A percentile compares a stretch with the other conserved stretches of the same genome.
Evolutionary conservation across 2,888 invertebrate species (phyloP).

Genomic region (Masnerella sp.): DNA sequence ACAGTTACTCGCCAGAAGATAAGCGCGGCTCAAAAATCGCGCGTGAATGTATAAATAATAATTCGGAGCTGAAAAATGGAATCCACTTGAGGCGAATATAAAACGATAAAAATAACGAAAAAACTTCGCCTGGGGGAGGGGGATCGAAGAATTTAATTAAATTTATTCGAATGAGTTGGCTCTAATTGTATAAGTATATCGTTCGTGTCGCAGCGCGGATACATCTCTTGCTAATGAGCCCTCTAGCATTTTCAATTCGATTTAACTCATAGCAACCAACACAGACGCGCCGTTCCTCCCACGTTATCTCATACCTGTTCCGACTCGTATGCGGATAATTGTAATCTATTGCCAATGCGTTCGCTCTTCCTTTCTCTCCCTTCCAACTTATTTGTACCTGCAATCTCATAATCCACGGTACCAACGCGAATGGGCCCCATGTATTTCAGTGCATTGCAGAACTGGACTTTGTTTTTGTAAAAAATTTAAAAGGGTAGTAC

Average conservation of each 20-base stretch:
- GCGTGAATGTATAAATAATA: slow-evolving; percentile 44
- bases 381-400: slow-evolving; percentile 23
- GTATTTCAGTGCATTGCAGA: too few relatives aligned
- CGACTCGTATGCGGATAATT: slow-evolving; percentile 74
- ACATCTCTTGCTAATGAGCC: slow-evolving; percentile 59
- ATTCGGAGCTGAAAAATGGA: slow-evolving; percentile 5
- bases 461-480: too few relatives aligned
- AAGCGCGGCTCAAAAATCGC: slow-evolving; percentile 37
- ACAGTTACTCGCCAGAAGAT: slow-evolving; percentile 55
- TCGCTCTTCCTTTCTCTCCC: slow-evolving; percentile 47
- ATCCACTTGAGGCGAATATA: not conserved
- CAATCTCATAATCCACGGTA: slow-evolving; percentile 24
- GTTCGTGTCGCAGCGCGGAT: slow-evolving; percentile 51
- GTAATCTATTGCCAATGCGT: slow-evolving; percentile 73
- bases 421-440: too few relatives aligned
- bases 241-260: slow-evolving; percentile 55
- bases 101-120: too few relatives aligned
- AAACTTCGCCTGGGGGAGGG: too few relatives aligned
- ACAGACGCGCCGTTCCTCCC: slow-evolving; percentile 65
- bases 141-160: slow-evolving; percentile 45
- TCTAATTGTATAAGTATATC: slow-evolving; percentile 61
- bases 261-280: slow-evolving; percentile 42
- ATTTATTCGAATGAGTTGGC: slow-evolving; percentile 48
- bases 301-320: slow-evolving; percentile 67
- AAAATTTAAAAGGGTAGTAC: too few relatives aligned